A percentile compares a stretch with the other conserved stretches of the same genome.
Evolutionary conservation across 2,888 invertebrate genomes (phyloP).

Genomic region (Poecilobothrus nobilitatus): DNA sequence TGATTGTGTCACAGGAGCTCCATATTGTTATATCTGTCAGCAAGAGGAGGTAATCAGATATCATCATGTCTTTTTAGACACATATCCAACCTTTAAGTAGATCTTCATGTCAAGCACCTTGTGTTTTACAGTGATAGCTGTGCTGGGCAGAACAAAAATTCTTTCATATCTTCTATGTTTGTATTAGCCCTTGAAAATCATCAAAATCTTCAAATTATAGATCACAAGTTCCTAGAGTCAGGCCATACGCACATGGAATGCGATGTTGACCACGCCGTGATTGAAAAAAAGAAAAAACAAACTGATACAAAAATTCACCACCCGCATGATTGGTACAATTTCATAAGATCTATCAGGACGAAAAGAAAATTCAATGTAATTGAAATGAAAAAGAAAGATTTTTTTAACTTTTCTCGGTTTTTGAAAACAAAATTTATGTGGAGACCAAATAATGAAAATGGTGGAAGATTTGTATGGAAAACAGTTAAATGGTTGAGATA

Average conservation of each 20-base stretch:
- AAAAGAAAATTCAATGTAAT: too few relatives aligned
- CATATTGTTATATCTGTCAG: slow-evolving; percentile 20
- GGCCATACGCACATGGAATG: slow-evolving; percentile 5
- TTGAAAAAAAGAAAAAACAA: slow-evolving; percentile 4
- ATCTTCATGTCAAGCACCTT: slow-evolving; percentile 9
- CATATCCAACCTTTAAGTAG: slow-evolving; percentile 13
- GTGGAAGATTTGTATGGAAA: slow-evolving; percentile 6
- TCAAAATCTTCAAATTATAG: not conserved
- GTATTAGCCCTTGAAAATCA: slow-evolving; percentile 12
- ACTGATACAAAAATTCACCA: too few relatives aligned
- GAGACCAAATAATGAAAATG: slow-evolving; percentile 1
- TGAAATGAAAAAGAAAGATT: too few relatives aligned
- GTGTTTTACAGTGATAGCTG: slow-evolving; percentile 23
- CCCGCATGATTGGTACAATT: too few relatives aligned
- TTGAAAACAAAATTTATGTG: too few relatives aligned
- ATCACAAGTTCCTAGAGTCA: slow-evolving; percentile 5
- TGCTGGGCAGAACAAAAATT: slow-evolving; percentile 21
- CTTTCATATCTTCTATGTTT: slow-evolving; percentile 20
- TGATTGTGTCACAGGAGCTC: slow-evolving; percentile 19
- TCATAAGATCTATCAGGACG: not conserved
- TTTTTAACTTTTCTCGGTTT: too few relatives aligned
- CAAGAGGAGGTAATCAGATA: slow-evolving; percentile 22
- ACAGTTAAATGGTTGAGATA: slow-evolving; percentile 1
- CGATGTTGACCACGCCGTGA: not conserved
- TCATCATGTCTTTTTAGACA: slow-evolving; percentile 21